phyloP scores from a whole-genome alignment of 1,140 invertebrate genomes.

The Bombus pyrosoma region DNA sequence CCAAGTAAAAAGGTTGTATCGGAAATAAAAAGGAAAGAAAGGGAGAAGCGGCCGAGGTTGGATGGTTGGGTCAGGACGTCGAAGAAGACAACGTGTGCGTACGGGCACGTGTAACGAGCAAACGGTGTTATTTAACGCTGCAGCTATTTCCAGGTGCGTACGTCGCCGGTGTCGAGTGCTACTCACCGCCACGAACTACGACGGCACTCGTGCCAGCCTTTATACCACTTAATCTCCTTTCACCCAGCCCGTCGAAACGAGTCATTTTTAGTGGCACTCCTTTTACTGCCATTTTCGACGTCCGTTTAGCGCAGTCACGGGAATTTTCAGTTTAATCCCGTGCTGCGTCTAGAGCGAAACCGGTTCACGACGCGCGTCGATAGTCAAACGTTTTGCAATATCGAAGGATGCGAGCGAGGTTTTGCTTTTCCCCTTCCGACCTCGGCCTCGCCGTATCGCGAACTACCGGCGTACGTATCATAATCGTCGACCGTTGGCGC shows the following conservation, averaged over 20 bases:
- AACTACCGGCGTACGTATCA: not conserved
- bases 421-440: no score
- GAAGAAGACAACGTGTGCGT: no score
- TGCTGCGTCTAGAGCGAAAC: constrained; percentile 14
- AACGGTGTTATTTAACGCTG: constrained; percentile 47
- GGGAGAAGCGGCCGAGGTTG: no score
- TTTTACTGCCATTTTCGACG: constrained; percentile 33
- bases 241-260: constrained; percentile 44
- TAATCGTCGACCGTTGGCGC: no score
- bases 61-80: no score
- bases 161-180: constrained; percentile 45
- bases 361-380: not conserved
- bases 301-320: not conserved
- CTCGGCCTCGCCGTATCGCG: no score
- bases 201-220: constrained; percentile 26
- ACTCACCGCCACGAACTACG: constrained; percentile 29
- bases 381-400: not conserved
- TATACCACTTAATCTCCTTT: constrained; percentile 45
- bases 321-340: constrained; percentile 15
- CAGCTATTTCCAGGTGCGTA: constrained; percentile 52
- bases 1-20: no score
- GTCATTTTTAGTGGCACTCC: constrained; percentile 34
- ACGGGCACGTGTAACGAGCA: constrained; percentile 12
- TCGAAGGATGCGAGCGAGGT: not conserved
- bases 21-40: not conserved